These are phyloP conservation scores for Proterorhinus semilunaris DNA, from an alignment of 2,113 vertebrate species.

Conservation along the genomic window DNA sequence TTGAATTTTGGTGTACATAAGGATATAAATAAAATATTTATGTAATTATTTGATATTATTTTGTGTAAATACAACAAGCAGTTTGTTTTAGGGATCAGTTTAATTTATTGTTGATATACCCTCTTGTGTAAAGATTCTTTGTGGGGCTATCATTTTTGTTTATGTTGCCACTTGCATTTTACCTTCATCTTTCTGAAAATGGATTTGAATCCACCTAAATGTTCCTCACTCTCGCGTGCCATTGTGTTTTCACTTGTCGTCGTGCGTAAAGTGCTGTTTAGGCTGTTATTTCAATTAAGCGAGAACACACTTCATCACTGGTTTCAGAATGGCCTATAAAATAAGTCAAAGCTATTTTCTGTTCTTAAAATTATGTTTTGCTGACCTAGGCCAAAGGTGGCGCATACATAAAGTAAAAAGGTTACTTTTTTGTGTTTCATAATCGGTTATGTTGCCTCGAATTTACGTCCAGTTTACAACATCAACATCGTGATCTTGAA, in stretches of 20 bases:
- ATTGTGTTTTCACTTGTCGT: slow-evolving; percentile 76
- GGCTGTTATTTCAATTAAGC: slow-evolving; percentile 66
- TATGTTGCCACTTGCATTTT: slow-evolving; percentile 80
- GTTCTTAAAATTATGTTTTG: slow-evolving; percentile 67
- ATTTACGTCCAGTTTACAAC: slow-evolving; percentile 78
- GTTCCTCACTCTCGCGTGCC: slow-evolving; percentile 74
- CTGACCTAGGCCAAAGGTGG: slow-evolving; percentile 75
- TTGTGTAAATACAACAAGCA: slow-evolving; percentile 96
- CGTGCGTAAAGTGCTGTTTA: slow-evolving; percentile 75
- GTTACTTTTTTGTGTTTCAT: slow-evolving; percentile 86
- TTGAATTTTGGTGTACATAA: slow-evolving; percentile 89
- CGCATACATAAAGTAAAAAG: slow-evolving; percentile 81
- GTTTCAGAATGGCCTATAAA: slow-evolving; percentile 67
- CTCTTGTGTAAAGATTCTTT: slow-evolving; percentile 89
- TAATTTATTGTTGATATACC: slow-evolving; percentile 99
- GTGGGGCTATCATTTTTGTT: slow-evolving; percentile 72
- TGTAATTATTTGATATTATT: slow-evolving; percentile 99
- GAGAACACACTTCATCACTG: slow-evolving; percentile 80
- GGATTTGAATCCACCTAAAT: slow-evolving; percentile 60
- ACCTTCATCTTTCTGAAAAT: slow-evolving; percentile 56
- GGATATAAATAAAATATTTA: slow-evolving; percentile 95
- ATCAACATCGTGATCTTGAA: slow-evolving; percentile 83
- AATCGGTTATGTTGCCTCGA: slow-evolving; percentile 82
- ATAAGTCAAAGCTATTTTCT: slow-evolving; percentile 55
- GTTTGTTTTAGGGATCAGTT: slow-evolving; percentile 91